Evolutionary conservation across 1,140 invertebrate species (phyloP).

Genomic region (Streblospio benedicti): DNA sequence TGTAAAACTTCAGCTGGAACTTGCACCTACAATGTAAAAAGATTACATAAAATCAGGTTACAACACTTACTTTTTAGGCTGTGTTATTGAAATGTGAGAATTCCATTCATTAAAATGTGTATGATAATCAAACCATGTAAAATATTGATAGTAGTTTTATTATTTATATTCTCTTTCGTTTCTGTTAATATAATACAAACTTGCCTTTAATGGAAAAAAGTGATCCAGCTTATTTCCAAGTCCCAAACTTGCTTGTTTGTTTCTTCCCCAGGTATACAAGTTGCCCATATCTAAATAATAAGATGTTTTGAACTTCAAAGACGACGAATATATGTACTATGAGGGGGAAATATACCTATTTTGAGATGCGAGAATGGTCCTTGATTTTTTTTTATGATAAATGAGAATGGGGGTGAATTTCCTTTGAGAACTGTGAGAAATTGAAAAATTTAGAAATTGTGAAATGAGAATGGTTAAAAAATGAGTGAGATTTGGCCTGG

Average conservation of each 20-base stretch:
- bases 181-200: slow-evolving; percentile 1
- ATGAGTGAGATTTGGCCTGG: too few relatives aligned
- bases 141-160: not conserved
- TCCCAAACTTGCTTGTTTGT: slow-evolving; percentile 72
- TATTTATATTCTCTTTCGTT: not conserved
- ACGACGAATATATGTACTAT: not conserved
- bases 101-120: too few relatives aligned
- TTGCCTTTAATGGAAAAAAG: slow-evolving; percentile 76
- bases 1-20: slow-evolving; percentile 65
- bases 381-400: too few relatives aligned
- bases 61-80: too few relatives aligned
- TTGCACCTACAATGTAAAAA: slow-evolving; percentile 56
- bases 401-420: too few relatives aligned
- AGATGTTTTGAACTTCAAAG: not conserved
- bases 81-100: too few relatives aligned
- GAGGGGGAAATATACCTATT: too few relatives aligned
- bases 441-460: too few relatives aligned
- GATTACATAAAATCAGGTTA: too few relatives aligned
- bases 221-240: slow-evolving; percentile 70
- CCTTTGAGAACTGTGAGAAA: too few relatives aligned
- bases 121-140: not conserved
- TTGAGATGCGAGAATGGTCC: too few relatives aligned
- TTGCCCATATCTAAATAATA: slow-evolving; percentile 53
- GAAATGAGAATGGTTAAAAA: too few relatives aligned
- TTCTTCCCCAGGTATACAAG: slow-evolving; percentile 83